Base-by-base conservation (phyloP, 2,113 vertebrate genomes). In the Strix aluco region DNA sequence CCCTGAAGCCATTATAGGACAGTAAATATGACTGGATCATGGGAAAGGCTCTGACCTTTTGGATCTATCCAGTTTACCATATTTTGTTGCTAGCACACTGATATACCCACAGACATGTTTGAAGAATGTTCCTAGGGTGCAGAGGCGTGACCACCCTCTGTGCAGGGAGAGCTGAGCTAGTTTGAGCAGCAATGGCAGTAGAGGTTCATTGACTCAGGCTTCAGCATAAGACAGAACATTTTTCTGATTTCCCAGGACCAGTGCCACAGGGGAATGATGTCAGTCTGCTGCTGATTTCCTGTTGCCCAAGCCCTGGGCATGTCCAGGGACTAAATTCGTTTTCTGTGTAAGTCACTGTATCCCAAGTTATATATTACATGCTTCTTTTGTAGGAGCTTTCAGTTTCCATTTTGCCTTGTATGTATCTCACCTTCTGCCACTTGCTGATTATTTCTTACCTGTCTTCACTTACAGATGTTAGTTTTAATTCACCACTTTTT, bases 1-100 rank as follows among this genome's bases (percentile, higher is more conserved):
- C 27, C 44, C 42, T 65, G 52, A 74, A 86, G 27, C 30, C 3
- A 2, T 79, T 86, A 42, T 14, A 74, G 38, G 23, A 54, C 29
- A 27, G 32, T 73, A 85, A 97, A 78, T 54, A 40, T 1, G 1
- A 9, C 32, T 74, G 44, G 38, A 13, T 63, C 15, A 23, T 1
- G 1, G 47, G 36, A 82, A 85, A 52, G 11, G 22, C 72, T 78
- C 36, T 11, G 40, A 21, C 38, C 6, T 78, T 87, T 89, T 61
- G 27, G 20, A 44, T 59, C 14, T 40, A 6, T 23, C 6, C 19
- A 25, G 4, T 47, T 74, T 63, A 46, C 27, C 10, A 72, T 79
- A 20, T 40, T 85, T 92, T 55, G 25, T 27, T 69, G 34, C 47
- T 36, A 11, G 30, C 0, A 0, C 1, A 0, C 16, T 65, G 26